phyloP scores from a whole-genome alignment of 2,888 invertebrate genomes.

The Linhomoeus sp. region DNA sequence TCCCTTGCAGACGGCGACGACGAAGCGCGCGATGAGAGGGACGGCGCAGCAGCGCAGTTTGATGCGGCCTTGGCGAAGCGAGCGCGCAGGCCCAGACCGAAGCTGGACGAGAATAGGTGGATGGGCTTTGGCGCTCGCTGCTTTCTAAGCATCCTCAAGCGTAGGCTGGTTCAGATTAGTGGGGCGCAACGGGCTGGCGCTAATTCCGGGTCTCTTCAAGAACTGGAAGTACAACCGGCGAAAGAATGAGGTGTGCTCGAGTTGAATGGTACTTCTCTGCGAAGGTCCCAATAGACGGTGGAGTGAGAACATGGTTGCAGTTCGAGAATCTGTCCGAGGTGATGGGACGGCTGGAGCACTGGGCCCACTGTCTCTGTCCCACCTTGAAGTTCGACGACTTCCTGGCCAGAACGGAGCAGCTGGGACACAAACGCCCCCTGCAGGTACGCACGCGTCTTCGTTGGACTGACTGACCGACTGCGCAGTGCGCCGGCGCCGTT shows the following conservation, averaged over 20 bases:
- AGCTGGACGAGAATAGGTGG: background rate
- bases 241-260: background rate
- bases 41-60: background rate
- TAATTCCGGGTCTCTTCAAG: background rate
- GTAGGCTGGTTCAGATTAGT: background rate
- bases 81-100: background rate
- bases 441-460: slow-evolving; percentile 37
- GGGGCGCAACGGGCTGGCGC: background rate
- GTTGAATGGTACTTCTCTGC: background rate
- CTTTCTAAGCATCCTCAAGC: too few relatives aligned
- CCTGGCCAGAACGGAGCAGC: slow-evolving; percentile 51
- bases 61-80: background rate
- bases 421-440: slow-evolving; percentile 59
- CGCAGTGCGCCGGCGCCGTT: too few relatives aligned
- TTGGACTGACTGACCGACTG: background rate
- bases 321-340: slow-evolving; percentile 56
- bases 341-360: slow-evolving; percentile 65
- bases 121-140: background rate
- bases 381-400: slow-evolving; percentile 70
- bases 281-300: background rate
- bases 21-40: background rate
- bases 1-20: too few relatives aligned
- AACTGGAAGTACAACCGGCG: background rate
- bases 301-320: slow-evolving; percentile 28
- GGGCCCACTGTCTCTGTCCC: slow-evolving; percentile 78